Base-by-base conservation (phyloP, 2,888 invertebrate species). In the Pediacus dermestoides region DNA sequence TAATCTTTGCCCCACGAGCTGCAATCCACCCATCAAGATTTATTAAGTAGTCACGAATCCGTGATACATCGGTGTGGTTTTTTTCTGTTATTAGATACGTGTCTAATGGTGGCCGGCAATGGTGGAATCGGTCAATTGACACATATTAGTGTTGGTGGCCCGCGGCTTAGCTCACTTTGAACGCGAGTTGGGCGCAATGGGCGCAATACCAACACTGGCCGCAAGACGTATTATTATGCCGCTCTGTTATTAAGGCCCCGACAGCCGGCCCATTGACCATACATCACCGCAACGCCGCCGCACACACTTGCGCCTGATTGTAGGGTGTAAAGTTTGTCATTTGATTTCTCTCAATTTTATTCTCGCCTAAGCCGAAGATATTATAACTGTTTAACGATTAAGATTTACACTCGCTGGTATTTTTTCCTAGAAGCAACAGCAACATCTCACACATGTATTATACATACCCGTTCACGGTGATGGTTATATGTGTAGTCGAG, bases 171-270 rank as follows among this genome's bases (percentile, higher is more conserved):
- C 23, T 23, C 23, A 23, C 23, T 23, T 23, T 23, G 23, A 23
- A n/a, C 9, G 23, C 23, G 10, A 53, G 53, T 46, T 43, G 40
- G 42, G 43, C 47, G 39, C 50, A 49, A 50, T n/a, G n/a, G n/a
- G 46, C 53, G 57, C 53, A 57, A 60, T 61, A 60, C 62, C 60
- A 62, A 62, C 60, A 60, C 56, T 48, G 58, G 45, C 59, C 60
- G 52, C 49, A 57, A 61, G 63, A 63, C 53, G 55, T 61, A 58
- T 65, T 64, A 63, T 63, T 63, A 62, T 36, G 60, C 67, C 67
- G 67, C 67, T 66, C 67, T 67, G 66, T 67, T 67, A 67, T 67
- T 67, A 67, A 58, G 60, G 60, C 53, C 65, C 52, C 64, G 62
- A 55, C 64, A 59, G 59, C 58, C 66, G 56, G 64, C 66, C 28